These are phyloP conservation scores for Tenodera sinensis DNA, from an alignment of 2,888 invertebrate genomes.

Conservation along the genomic window DNA sequence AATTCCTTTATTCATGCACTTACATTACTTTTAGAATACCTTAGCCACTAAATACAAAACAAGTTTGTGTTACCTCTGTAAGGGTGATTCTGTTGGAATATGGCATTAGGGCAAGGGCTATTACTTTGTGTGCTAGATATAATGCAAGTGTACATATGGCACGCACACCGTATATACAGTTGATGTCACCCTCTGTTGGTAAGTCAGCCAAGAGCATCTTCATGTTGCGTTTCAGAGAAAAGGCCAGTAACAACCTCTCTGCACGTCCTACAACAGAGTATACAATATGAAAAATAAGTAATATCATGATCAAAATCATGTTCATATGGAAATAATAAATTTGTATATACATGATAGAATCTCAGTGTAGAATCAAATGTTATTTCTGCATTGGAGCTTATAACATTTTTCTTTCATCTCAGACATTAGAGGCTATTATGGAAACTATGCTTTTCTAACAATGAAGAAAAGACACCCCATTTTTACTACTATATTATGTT, in stretches of 20 bases:
- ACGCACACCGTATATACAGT: constrained; percentile 68
- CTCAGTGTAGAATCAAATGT: no score
- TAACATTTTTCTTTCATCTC: no score
- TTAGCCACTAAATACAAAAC: not conserved
- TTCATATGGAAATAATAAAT: no score
- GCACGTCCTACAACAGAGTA: not conserved
- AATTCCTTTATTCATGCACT: no score
- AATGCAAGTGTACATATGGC: constrained; percentile 61
- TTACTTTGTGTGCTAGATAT: constrained; percentile 63
- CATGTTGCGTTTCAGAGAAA: constrained; percentile 64
- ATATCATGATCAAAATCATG: no score
- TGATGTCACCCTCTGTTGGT: constrained; percentile 53
- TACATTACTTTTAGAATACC: not conserved
- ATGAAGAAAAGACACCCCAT: no score
- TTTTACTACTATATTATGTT: no score
- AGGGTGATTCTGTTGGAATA: constrained; percentile 56
- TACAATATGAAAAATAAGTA: no score
- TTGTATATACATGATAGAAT: no score
- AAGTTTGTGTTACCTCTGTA: constrained; percentile 51
- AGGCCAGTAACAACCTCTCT: constrained; percentile 46
- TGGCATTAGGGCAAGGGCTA: constrained; percentile 60
- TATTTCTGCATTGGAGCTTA: no score
- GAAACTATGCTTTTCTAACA: no score
- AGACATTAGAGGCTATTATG: no score
- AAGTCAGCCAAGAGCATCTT: constrained; percentile 54